These are phyloP conservation scores for Drosophila varians DNA, from an alignment of 1,140 invertebrate genomes.

Conservation along the genomic window DNA sequence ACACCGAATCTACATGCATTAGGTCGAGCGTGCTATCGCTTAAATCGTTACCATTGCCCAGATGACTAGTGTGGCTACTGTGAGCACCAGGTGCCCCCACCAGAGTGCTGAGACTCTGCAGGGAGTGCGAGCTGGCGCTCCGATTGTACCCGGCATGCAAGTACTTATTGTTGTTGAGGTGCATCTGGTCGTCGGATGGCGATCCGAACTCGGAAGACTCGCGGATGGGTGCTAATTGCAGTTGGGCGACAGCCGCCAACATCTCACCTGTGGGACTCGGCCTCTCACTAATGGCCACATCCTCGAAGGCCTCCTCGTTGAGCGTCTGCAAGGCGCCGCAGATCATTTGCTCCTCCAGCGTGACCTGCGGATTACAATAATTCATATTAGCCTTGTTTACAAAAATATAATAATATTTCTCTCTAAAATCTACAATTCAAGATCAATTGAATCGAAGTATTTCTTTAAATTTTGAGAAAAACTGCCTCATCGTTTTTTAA, in stretches of 20 bases:
- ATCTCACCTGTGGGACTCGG: slow-evolving; percentile 84
- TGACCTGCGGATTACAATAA: slow-evolving; percentile 87
- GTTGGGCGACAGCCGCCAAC: slow-evolving; percentile 80
- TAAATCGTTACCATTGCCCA: slow-evolving; percentile 60
- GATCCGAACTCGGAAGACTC: slow-evolving; percentile 83
- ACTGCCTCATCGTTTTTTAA: background rate
- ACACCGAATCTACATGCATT: slow-evolving; percentile 45
- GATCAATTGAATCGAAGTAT: background rate
- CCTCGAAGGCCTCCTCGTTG: slow-evolving; percentile 95
- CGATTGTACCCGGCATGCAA: slow-evolving; percentile 67
- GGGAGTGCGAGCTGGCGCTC: slow-evolving; percentile 73
- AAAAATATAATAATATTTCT: background rate
- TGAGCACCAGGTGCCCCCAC: slow-evolving; percentile 30
- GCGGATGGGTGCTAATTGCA: slow-evolving; percentile 83
- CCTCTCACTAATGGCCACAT: slow-evolving; percentile 87
- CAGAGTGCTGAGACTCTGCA: slow-evolving; percentile 65
- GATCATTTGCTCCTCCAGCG: slow-evolving; percentile 96
- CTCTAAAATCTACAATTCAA: background rate
- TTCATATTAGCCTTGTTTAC: background rate
- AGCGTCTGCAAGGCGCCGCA: slow-evolving; percentile 95
- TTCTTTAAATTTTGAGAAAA: too few relatives aligned
- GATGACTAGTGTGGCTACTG: slow-evolving; percentile 7
- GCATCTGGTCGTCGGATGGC: slow-evolving; percentile 74
- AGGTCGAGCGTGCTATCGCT: slow-evolving; percentile 57
- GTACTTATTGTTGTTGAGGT: slow-evolving; percentile 52